Conservation (phyloP, 2,888 invertebrate genomes). For the Dendrolimus houi region DNA sequence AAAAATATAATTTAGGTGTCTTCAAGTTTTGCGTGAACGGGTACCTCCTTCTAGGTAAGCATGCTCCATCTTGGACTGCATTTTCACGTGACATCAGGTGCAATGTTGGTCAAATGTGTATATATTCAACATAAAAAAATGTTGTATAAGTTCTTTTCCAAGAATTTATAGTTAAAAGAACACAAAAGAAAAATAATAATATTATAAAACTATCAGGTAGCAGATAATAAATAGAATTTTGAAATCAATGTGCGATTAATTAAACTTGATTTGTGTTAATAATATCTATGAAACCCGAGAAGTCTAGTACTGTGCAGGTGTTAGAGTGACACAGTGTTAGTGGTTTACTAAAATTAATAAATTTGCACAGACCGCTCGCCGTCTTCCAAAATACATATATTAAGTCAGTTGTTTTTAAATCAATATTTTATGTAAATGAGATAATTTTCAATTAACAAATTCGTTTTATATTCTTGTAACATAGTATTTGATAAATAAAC, state of each 20-base stretch:
- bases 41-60: too few species aligned
- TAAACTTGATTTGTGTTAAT: conserved; percentile 5
- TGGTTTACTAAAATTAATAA: conserved; percentile 14
- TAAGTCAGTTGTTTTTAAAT: not conserved
- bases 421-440: not conserved
- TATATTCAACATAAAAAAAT: too few species aligned
- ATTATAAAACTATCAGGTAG: not conserved
- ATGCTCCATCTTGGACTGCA: too few species aligned
- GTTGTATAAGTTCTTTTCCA: not conserved
- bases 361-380: conserved; percentile 25
- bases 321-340: conserved; percentile 13
- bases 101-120: too few species aligned
- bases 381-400: conserved; percentile 7
- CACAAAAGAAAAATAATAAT: not conserved
- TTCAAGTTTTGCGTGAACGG: too few species aligned
- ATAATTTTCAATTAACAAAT: not conserved
- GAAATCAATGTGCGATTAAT: conserved; percentile 8
- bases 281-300: conserved; percentile 18
- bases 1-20: too few species aligned
- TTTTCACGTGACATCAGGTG: too few species aligned
- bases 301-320: conserved; percentile 19
- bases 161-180: not conserved
- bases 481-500: not conserved
- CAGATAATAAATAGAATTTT: conserved; percentile 1
- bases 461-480: not conserved